Percentiles rank a stretch among this genome's conserved stretches.
Conservation (phyloP, 92 coral and sea anemone genomes). For the Porites rus region DNA sequence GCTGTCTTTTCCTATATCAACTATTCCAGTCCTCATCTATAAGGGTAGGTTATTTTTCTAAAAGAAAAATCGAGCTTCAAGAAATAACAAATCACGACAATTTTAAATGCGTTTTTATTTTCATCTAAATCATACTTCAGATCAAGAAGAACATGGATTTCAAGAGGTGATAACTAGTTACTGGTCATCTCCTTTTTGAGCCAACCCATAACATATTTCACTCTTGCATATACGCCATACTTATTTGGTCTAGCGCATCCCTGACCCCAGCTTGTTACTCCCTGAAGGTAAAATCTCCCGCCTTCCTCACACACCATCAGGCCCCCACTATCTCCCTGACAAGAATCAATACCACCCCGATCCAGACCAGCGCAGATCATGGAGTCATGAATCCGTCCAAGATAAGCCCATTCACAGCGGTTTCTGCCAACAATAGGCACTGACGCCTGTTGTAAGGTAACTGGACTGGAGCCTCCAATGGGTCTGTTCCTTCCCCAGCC, state of each 20-base stretch:
- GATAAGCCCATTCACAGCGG: constrained; percentile 60
- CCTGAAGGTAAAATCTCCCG: constrained; percentile 57
- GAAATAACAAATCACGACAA: neutral
- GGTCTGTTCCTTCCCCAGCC: constrained; percentile 63
- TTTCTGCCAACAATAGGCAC: constrained; percentile 61
- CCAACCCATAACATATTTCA: constrained; percentile 56
- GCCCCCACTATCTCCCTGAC: constrained; percentile 73
- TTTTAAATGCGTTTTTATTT: neutral
- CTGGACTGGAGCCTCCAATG: constrained; percentile 47
- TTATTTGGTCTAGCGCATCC: constrained; percentile 66
- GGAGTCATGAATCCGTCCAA: constrained; percentile 71
- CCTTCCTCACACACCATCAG: constrained; percentile 65
- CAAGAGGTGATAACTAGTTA: constrained; percentile 12
- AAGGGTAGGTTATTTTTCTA: neutral
- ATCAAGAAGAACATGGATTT: neutral
- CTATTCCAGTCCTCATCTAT: neutral
- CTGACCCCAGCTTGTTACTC: constrained; percentile 66
- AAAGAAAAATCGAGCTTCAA: neutral
- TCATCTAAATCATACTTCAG: neutral
- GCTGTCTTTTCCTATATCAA: neutral
- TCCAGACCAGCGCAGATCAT: constrained; percentile 72
- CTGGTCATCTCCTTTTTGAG: constrained; percentile 39
- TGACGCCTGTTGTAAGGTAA: constrained; percentile 60
- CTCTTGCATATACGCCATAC: constrained; percentile 63
- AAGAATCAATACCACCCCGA: constrained; percentile 70